Conservation (phyloP, 2,888 invertebrate genomes). For the Eupithecia pulchellata region DNA sequence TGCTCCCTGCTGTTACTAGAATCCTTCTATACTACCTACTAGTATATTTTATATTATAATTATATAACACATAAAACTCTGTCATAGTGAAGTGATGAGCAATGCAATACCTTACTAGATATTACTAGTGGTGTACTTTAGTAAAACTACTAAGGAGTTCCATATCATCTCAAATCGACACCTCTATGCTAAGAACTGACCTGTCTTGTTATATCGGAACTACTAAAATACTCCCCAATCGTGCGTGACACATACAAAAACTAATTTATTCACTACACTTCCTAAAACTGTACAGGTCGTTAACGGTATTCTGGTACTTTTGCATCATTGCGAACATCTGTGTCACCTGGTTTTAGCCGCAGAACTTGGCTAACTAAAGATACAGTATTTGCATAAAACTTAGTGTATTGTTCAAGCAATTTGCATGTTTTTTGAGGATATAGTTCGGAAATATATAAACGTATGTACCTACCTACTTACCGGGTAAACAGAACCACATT, state of each 20-base stretch:
- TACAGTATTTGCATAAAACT: slow-evolving; percentile 23
- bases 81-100: background rate
- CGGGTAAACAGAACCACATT: no score
- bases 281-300: slow-evolving; percentile 34
- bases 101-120: background rate
- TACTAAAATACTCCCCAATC: slow-evolving; percentile 1
- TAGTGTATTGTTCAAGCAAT: slow-evolving; percentile 2
- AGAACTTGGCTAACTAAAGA: slow-evolving; percentile 18
- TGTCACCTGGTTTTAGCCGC: slow-evolving; percentile 40
- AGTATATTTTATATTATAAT: background rate
- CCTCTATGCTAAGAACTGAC: background rate
- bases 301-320: slow-evolving; percentile 30
- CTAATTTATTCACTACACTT: slow-evolving; percentile 41
- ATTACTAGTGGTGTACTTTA: background rate
- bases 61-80: background rate
- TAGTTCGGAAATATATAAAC: background rate
- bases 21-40: background rate
- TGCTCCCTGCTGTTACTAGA: background rate
- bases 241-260: slow-evolving; percentile 26
- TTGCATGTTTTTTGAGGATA: background rate
- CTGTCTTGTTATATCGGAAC: no score
- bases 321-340: slow-evolving; percentile 30
- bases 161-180: no score
- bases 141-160: background rate
- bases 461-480: no score